A percentile compares a stretch with the other conserved stretches of the same genome.
These are phyloP conservation scores for Lepidostoma basale DNA, from an alignment of 1,140 invertebrate species.

Conservation along the genomic window DNA sequence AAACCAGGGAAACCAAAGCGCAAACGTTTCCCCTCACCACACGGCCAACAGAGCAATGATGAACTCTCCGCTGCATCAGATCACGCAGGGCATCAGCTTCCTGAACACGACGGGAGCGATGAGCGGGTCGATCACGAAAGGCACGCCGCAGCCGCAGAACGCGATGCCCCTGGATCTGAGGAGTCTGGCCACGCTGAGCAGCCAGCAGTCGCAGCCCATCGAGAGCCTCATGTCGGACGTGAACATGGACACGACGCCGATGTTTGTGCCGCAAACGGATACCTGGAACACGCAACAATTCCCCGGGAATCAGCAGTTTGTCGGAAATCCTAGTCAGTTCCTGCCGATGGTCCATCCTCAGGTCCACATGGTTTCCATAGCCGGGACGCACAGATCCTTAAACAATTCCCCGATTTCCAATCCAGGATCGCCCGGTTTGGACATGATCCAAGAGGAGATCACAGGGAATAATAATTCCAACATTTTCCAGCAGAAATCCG, in stretches of 20 bases:
- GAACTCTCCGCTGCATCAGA: slow-evolving; percentile 52
- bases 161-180: slow-evolving; percentile 59
- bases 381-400: slow-evolving; percentile 60
- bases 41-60: slow-evolving; percentile 28
- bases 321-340: slow-evolving; percentile 20
- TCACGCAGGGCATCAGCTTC: slow-evolving; percentile 65
- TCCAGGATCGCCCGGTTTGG: slow-evolving; percentile 72
- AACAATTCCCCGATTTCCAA: slow-evolving; percentile 66
- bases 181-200: slow-evolving; percentile 47
- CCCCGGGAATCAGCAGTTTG: neutral
- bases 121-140: slow-evolving; percentile 77
- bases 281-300: slow-evolving; percentile 36
- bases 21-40: slow-evolving; percentile 38
- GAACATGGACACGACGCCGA: slow-evolving; percentile 37
- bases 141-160: slow-evolving; percentile 63
- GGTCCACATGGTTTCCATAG: slow-evolving; percentile 51
- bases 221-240: slow-evolving; percentile 31
- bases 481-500: slow-evolving; percentile 24
- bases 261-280: slow-evolving; percentile 8
- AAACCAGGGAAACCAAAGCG: slow-evolving; percentile 40
- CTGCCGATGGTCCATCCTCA: slow-evolving; percentile 52
- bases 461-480: slow-evolving; percentile 51
- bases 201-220: slow-evolving; percentile 48
- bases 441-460: slow-evolving; percentile 87
- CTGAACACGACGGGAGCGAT: slow-evolving; percentile 61